Base-by-base conservation (phyloP, 2,888 invertebrate species). In the Dinocampus coccinellae region DNA sequence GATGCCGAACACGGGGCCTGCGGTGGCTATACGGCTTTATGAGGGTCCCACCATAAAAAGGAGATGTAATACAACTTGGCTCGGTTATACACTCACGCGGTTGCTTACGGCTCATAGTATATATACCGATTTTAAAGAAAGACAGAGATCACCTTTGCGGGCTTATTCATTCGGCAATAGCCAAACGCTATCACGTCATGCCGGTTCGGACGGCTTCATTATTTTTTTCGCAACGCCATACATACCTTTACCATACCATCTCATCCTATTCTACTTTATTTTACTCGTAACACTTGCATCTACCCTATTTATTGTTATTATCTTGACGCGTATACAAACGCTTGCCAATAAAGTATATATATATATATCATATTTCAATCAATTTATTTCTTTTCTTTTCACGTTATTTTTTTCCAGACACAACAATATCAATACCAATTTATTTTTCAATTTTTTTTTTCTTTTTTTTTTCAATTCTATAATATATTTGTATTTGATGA, bases 1-100 rank as follows among this genome's bases (percentile, higher is more conserved):
- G 81, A 81, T 79, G 75, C 80, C 80, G 79, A 81, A 81, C 81
- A 81, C 79, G 79, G 75, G 79, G 76, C 75, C 74, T 76, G 72
- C 74, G 73, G 69, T 64, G 76, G 64, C 71, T 72, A 78, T 47
- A 80, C 80, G 78, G 76, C 71, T 83, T 83, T 83, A 83, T 80
- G 81, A 80, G 81, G 78, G 76, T 74, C 77, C 78, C 76, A 73
- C 75, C 75, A 77, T 78, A 78, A 76, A 78, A 75, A 75, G 70
- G 62, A 75, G 73, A 77, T 78, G 76, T 77, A 78, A 77, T 76
- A 77, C 76, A 78, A 77, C 76, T 77, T 75, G 74, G 72, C 70
- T 57, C 47, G 65, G 63, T 70, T 70, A 65, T 68, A 47, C 42
- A 57, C 70, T 39, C 39, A 39, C n/a, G 20, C 47, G 20, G 47